Base-by-base conservation (phyloP, 1,140 invertebrate genomes). In the Orchesella cincta region DNA sequence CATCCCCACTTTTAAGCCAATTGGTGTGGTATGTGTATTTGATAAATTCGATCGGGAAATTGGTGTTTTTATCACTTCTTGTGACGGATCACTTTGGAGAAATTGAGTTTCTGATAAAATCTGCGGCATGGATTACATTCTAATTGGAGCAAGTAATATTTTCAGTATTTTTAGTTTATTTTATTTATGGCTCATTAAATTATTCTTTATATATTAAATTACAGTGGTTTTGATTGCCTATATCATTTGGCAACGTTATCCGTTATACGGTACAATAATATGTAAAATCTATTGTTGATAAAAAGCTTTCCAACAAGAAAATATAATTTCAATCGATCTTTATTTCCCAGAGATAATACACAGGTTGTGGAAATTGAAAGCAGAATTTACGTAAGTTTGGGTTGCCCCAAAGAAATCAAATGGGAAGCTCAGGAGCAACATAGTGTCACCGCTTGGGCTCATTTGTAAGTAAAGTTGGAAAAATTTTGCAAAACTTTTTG, bases 61-160 rank as follows among this genome's bases (percentile, higher is more conserved):
- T 31, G 12, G 12, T 67, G 23, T 67, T 67, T 23, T 67, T 67
- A n/a, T 1, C 31, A 3, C n/a, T 29, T 67, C n/a, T 67, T 1
- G 23, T 67, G 1, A 67, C 62, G 28, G 62, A 23, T 31, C 62
- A 67, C 33, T n/a, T 67, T 12, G 62, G 62, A 16, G 3, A 26
- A 18, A 67, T 33, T 67, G 62, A 67, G n/a, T 67, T 67, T n/a
- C 62, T 67, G 62, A 67, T 31, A 67, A 5, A 31, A 67, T 67
- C 14, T 67, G 62, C 23, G 62, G 62, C 1, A 3, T 67, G 8
- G 31, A 67, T 33, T 67, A 31, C 62, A 18, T 67, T 12, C 62
- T 67, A 12, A 31, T 26, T 67, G 26, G 62, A 31, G 28, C n/a
- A 5, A 67, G n/a, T n/a, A n/a, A n/a, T n/a, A n/a, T n/a, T n/a